Percentiles rank a stretch among this genome's conserved stretches.
phyloP scores from a whole-genome alignment of 2,888 invertebrate species.

The Micropterix aruncella region DNA sequence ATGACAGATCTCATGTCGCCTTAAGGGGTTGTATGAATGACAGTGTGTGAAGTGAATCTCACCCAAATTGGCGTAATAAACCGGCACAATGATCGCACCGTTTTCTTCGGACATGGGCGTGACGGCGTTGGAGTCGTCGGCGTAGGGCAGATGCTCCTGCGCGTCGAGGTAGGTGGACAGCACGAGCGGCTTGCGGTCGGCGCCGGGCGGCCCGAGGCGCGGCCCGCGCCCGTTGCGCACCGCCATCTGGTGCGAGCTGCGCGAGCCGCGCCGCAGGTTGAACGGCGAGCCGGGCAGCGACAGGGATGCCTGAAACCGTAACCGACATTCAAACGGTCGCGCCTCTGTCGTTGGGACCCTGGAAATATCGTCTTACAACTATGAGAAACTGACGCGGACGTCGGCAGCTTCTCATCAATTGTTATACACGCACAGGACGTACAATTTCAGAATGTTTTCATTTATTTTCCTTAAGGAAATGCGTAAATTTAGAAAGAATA shows the following conservation, averaged over 20 bases:
- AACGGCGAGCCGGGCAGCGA: slow-evolving; percentile 96
- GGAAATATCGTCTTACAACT: neutral
- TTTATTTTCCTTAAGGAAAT: too few species aligned
- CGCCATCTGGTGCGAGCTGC: slow-evolving; percentile 87
- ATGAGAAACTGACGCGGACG: neutral
- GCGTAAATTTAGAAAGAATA: too few species aligned
- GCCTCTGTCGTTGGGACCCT: neutral
- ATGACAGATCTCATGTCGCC: too few species aligned
- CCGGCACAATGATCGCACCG: slow-evolving; percentile 86
- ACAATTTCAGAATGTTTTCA: too few species aligned
- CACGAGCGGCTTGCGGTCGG: slow-evolving; percentile 86
- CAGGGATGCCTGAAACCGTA: slow-evolving; percentile 69
- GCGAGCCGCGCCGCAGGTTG: slow-evolving; percentile 79
- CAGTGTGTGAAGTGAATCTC: slow-evolving; percentile 14
- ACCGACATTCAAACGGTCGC: slow-evolving; percentile 22
- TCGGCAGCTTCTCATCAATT: too few species aligned
- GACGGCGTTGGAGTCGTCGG: slow-evolving; percentile 93
- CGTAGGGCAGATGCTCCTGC: slow-evolving; percentile 90
- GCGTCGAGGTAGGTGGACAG: slow-evolving; percentile 89
- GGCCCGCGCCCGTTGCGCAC: slow-evolving; percentile 68
- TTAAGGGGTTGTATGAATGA: too few species aligned
- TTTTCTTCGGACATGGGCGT: slow-evolving; percentile 98
- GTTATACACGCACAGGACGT: too few species aligned
- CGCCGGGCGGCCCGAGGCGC: slow-evolving; percentile 64
- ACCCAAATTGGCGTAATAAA: slow-evolving; percentile 79